A percentile compares a stretch with the other conserved stretches of the same genome.
These are phyloP conservation scores for Drosophila kepulauana DNA, from an alignment of 1,140 invertebrate species.

Conservation along the genomic window DNA sequence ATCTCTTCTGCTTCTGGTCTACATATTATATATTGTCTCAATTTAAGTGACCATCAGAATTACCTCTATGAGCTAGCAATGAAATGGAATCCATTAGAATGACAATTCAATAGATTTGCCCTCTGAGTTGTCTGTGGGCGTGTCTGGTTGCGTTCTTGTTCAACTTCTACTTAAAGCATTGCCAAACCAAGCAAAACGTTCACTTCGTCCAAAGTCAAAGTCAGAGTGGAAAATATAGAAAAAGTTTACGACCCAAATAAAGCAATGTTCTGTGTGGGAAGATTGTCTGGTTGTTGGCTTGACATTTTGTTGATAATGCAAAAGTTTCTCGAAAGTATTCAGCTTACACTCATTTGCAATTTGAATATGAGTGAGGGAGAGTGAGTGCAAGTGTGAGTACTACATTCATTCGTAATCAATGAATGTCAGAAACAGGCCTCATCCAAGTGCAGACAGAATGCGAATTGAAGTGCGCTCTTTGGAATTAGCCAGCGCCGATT, in stretches of 20 bases:
- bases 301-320: slow-evolving; percentile 17
- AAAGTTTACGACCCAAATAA: slow-evolving; percentile 32
- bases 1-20: too few relatives aligned
- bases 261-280: slow-evolving; percentile 1
- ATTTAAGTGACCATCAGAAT: neutral
- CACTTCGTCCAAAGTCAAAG: slow-evolving; percentile 47
- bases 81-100: slow-evolving; percentile 15
- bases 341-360: slow-evolving; percentile 32
- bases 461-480: slow-evolving; percentile 57
- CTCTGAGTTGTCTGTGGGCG: slow-evolving; percentile 29
- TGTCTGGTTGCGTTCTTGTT: slow-evolving; percentile 15
- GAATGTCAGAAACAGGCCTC: slow-evolving; percentile 64
- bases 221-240: slow-evolving; percentile 3
- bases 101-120: slow-evolving; percentile 22
- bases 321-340: slow-evolving; percentile 22
- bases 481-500: slow-evolving; percentile 69
- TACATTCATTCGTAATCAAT: slow-evolving; percentile 27
- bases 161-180: slow-evolving; percentile 22
- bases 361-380: slow-evolving; percentile 50
- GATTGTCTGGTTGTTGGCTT: slow-evolving; percentile 22
- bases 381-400: slow-evolving; percentile 10
- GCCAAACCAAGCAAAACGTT: slow-evolving; percentile 24
- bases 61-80: neutral
- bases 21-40: slow-evolving; percentile 8
- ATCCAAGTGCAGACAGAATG: slow-evolving; percentile 8